Conservation (phyloP, 2,797 vertebrate species). For the Gallinago solitaria region DNA sequence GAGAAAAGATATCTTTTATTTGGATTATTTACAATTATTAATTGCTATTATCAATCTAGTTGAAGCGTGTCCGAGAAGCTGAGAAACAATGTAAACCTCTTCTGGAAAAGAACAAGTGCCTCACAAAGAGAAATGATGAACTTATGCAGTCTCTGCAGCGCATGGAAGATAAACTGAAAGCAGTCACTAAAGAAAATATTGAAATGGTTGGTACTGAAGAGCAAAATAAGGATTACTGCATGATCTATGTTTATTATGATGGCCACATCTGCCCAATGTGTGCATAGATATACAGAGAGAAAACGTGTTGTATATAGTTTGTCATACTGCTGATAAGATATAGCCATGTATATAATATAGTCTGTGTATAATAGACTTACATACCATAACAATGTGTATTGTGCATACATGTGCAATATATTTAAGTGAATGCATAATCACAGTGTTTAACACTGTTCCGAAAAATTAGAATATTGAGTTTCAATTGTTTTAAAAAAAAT, state of each 20-base stretch:
- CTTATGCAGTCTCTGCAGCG: slow-evolving; percentile 92
- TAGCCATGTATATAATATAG: neutral
- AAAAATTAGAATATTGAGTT: neutral
- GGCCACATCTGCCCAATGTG: neutral
- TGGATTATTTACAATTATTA: neutral
- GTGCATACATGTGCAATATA: neutral
- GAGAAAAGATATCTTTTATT: neutral
- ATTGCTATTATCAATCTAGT: slow-evolving; percentile 74
- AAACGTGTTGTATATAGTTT: neutral
- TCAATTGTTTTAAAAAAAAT: neutral
- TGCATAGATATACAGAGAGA: neutral
- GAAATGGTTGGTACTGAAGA: slow-evolving; percentile 89
- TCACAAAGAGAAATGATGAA: slow-evolving; percentile 95
- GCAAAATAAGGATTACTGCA: neutral
- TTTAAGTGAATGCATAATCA: neutral
- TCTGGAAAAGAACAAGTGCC: slow-evolving; percentile 96
- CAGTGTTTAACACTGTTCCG: neutral
- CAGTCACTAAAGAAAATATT: slow-evolving; percentile 89
- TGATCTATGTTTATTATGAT: neutral
- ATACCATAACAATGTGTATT: neutral
- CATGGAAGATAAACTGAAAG: slow-evolving; percentile 94
- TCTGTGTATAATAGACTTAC: neutral
- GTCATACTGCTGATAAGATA: neutral
- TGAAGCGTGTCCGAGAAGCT: slow-evolving; percentile 94
- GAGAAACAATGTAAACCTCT: slow-evolving; percentile 97